Evolutionary conservation across 1,140 invertebrate genomes (phyloP).

Genomic region (Apis dorsata): DNA sequence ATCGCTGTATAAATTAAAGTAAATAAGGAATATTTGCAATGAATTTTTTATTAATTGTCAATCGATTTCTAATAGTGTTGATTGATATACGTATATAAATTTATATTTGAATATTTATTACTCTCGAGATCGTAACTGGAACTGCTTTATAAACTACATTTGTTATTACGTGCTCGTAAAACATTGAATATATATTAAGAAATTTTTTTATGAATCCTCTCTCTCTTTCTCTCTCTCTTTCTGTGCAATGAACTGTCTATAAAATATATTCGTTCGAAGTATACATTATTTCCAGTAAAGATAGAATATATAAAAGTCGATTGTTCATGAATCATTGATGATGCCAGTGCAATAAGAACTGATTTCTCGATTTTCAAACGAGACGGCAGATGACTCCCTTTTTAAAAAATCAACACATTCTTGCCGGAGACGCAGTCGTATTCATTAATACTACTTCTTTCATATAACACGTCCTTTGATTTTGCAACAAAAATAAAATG

Average conservation of each 20-base stretch:
- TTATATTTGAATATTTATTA: not conserved
- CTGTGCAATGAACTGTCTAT: not conserved
- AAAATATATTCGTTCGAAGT: not conserved
- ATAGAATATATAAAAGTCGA: not conserved
- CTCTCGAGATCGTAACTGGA: not conserved
- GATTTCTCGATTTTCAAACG: conserved; percentile 7
- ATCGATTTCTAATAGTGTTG: no score
- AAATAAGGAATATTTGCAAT: no score
- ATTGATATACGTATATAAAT: no score
- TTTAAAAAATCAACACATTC: conserved; percentile 5
- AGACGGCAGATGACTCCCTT: not conserved
- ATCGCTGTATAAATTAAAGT: no score
- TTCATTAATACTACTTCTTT: conserved; percentile 11
- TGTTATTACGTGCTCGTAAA: not conserved
- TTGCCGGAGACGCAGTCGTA: not conserved
- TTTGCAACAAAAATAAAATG: not conserved
- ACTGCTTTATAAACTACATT: not conserved
- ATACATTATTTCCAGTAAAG: not conserved
- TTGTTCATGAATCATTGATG: conserved; percentile 9
- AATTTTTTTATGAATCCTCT: not conserved
- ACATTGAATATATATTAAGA: not conserved
- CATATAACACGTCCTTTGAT: not conserved
- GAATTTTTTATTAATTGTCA: no score
- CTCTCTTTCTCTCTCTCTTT: not conserved
- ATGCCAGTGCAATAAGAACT: conserved; percentile 1